Base-by-base conservation (phyloP, 2,888 invertebrate species). In the Lepidochrysops patricia region DNA sequence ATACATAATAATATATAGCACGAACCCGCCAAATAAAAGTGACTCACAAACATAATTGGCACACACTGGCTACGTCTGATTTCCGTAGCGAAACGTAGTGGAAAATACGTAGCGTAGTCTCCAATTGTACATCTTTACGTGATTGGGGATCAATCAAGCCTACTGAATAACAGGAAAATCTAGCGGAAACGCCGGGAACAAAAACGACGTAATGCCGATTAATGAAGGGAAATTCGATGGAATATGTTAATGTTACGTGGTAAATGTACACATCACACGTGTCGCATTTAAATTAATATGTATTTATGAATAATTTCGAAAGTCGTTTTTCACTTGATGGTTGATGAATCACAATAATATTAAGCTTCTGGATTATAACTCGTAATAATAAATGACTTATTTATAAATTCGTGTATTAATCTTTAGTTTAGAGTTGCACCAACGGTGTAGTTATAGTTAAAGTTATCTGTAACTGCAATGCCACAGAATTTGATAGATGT, bases 141-240 rank as follows among this genome's bases (percentile, higher is more conserved):
- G 60, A 62, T 64, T 60, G 60, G 60, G 58, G 59, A 60, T 58
- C 60, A 63, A 63, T 63, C 61, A 60, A 58, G 61, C 56, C 61
- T 50, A 35, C 58, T 48, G 57, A 57, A 60, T 61, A 61, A 62
- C 57, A 49, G 58, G 49, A 59, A 29, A 49, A 58, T 58, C 32
- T 43, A 19, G 13, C 25, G 54, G 35, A 54, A 58, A 48, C 23
- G 15, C 25, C 37, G 52, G 26, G 49, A 58, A 34, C 27, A 29
- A 60, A 9, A 29, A 19, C 54, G 29, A 54, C 27, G 19, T 32
- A 54, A 19, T 54, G 27, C 32, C 29, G 54, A 27, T 54, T 54
- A 54, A 54, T 27, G 54, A 19, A 54, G 32, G 15, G 13, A 9
- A 43, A 43, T 43, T 26, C 25, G n/a, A 49, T 9, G 48, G 23